Percentiles rank a stretch among this genome's conserved stretches.
Conservation (phyloP, 2,113 vertebrate species). For the Strigops habroptila region DNA sequence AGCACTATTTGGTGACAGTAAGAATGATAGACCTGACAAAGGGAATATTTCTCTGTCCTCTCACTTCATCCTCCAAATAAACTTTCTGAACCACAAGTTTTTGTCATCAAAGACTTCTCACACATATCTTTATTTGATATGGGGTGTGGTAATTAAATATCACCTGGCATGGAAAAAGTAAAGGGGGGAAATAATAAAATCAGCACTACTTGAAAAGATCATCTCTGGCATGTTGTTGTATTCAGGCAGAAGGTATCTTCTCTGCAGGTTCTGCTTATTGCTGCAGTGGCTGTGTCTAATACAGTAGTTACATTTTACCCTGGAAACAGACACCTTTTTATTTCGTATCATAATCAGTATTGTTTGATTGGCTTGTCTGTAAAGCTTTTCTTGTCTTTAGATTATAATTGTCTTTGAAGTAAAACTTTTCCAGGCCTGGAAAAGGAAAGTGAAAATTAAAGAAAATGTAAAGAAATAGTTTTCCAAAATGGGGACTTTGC, state of each 20-base stretch:
- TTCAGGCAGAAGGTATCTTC: neutral
- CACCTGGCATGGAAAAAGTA: neutral
- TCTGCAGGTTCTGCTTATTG: neutral
- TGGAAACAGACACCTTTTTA: slow-evolving; percentile 29
- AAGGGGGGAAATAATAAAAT: neutral
- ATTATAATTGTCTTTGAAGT: neutral
- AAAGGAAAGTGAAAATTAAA: neutral
- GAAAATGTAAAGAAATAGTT: neutral
- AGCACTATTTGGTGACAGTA: neutral
- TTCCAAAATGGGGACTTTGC: neutral
- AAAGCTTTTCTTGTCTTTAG: neutral
- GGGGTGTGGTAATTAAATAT: neutral
- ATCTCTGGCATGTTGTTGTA: neutral
- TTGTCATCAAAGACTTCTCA: neutral
- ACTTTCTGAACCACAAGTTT: neutral
- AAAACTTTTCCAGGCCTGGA: neutral
- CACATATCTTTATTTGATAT: neutral
- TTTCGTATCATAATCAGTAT: neutral
- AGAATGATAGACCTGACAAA: neutral
- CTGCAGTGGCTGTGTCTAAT: neutral
- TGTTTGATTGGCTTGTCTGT: neutral
- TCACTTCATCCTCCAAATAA: neutral
- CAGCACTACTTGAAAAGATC: neutral
- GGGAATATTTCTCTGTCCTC: neutral
- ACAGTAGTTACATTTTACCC: neutral